phyloP scores from a whole-genome alignment of 2,888 invertebrate species.

The Notodonta dromedarius region DNA sequence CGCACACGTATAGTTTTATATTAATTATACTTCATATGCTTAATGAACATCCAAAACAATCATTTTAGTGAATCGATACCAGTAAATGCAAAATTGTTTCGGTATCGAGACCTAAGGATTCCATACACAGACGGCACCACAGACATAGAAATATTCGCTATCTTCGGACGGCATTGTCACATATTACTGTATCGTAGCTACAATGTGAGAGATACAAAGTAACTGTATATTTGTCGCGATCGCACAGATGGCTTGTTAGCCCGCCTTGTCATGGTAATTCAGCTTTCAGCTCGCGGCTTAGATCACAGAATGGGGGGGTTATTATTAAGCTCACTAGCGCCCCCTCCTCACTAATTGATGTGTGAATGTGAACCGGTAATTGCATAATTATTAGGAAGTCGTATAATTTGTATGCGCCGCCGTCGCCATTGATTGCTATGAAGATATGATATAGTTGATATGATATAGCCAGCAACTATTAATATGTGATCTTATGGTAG shows the following conservation, averaged over 20 bases:
- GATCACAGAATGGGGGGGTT: constrained; percentile 44
- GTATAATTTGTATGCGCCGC: constrained; percentile 34
- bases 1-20: too few relatives aligned
- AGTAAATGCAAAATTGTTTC: too few relatives aligned
- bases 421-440: constrained; percentile 33
- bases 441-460: neutral
- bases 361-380: constrained; percentile 46
- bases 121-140: too few relatives aligned
- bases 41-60: too few relatives aligned
- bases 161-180: neutral
- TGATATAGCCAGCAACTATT: neutral
- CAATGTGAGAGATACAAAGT: constrained; percentile 44
- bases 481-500: too few relatives aligned
- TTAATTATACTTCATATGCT: too few relatives aligned
- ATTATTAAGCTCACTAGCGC: constrained; percentile 46
- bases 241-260: constrained; percentile 53
- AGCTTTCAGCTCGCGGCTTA: constrained; percentile 37
- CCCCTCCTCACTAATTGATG: constrained; percentile 46
- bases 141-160: too few relatives aligned
- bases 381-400: constrained; percentile 46
- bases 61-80: too few relatives aligned
- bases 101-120: too few relatives aligned
- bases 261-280: constrained; percentile 68
- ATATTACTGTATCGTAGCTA: neutral
- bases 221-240: constrained; percentile 51